Evolutionary conservation across 2,797 vertebrate species (phyloP).

Genomic region (Odontamblyopus rebecca): DNA sequence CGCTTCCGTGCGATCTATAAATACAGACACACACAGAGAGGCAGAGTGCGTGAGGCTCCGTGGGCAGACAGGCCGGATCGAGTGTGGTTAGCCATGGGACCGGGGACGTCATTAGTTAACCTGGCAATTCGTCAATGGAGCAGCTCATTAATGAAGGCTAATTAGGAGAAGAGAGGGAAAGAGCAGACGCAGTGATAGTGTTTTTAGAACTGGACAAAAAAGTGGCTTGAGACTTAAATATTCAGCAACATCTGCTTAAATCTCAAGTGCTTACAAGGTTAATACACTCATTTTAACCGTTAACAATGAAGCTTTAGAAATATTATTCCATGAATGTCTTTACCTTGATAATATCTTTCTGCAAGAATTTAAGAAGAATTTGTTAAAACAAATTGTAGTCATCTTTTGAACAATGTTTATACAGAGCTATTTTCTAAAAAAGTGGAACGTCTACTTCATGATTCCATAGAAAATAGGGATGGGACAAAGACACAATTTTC

Average conservation of each 20-base stretch:
- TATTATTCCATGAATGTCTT: too few relatives aligned
- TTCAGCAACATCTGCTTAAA: neutral
- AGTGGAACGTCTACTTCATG: too few relatives aligned
- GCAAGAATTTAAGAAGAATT: too few relatives aligned
- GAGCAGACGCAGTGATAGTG: conserved; percentile 5
- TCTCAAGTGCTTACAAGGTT: neutral
- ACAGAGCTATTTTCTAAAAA: too few relatives aligned
- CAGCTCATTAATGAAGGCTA: conserved; percentile 63
- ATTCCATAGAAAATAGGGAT: too few relatives aligned
- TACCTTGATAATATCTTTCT: too few relatives aligned
- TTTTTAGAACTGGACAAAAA: neutral
- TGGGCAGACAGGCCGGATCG: conserved; percentile 9
- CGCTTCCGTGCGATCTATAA: conserved; percentile 93
- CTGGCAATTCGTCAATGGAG: conserved; percentile 60
- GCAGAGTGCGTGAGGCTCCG: conserved; percentile 16
- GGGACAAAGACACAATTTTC: too few relatives aligned
- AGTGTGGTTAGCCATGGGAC: conserved; percentile 27
- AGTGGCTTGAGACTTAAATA: neutral
- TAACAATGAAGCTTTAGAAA: too few relatives aligned
- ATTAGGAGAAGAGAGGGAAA: conserved; percentile 43
- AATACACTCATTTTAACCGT: neutral
- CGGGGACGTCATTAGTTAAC: conserved; percentile 33
- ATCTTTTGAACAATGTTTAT: too few relatives aligned
- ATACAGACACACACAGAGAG: conserved; percentile 24
- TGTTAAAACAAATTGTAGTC: too few relatives aligned